phyloP scores from a whole-genome alignment of 2,113 vertebrate species.

The Gymnobelideus leadbeateri region DNA sequence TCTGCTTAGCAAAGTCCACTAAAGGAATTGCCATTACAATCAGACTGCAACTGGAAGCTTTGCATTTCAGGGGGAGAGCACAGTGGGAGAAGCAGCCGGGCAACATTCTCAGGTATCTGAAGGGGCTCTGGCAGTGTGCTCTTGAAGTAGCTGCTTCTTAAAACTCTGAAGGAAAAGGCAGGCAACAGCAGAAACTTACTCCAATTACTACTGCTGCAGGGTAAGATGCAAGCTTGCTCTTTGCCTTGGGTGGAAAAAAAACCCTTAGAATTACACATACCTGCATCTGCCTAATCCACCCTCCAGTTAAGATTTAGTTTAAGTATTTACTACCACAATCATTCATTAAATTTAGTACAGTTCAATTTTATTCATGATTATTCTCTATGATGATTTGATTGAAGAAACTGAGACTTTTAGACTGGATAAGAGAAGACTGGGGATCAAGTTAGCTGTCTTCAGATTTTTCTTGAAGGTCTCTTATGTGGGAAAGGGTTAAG shows the following conservation, averaged over 20 bases:
- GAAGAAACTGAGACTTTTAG: neutral
- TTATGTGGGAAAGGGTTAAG: neutral
- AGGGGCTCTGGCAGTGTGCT: neutral
- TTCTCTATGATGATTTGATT: neutral
- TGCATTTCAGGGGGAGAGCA: conserved; percentile 60
- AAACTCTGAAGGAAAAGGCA: fast-evolving
- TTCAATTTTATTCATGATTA: neutral
- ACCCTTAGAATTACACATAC: neutral
- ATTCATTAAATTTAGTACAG: neutral
- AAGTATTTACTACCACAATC: neutral
- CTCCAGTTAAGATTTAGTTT: neutral
- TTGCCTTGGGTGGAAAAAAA: neutral
- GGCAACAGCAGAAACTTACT: neutral
- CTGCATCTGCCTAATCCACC: neutral
- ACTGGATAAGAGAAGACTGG: neutral
- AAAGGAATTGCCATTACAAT: conserved; percentile 66
- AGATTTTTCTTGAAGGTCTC: neutral
- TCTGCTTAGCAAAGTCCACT: conserved; percentile 81
- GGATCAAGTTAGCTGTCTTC: neutral
- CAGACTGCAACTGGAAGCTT: conserved; percentile 45
- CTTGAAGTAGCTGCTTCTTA: fast-evolving
- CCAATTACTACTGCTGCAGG: fast-evolving
- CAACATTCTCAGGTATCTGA: neutral
- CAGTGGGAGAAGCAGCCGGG: neutral
- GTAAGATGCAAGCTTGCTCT: fast-evolving